Base-by-base conservation (phyloP, 2,888 invertebrate species). In the Branchipolynoe longqiensis region DNA sequence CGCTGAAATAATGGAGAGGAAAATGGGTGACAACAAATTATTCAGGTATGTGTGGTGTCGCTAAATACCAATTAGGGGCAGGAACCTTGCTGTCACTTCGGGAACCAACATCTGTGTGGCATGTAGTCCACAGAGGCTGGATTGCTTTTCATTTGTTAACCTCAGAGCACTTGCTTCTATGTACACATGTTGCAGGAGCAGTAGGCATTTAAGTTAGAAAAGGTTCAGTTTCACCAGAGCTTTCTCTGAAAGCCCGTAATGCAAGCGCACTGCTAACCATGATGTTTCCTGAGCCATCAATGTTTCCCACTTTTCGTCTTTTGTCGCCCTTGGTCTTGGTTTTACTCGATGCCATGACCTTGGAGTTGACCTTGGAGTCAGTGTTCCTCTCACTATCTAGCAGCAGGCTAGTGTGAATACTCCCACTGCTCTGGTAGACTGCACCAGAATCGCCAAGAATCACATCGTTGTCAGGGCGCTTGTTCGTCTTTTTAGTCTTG, bases 371-470 rank as follows among this genome's bases (percentile, higher is more conserved):
- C 8, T 69, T 38, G 22, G 1, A 3, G 18, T 69, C 69, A 33
- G 38, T 14, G 4, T 62, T 41, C 48, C 28, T 6, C 31, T 25
- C 28, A 25, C 2, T 2, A 1, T 54, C 54, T 3, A 1, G 31
- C 8, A 8, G 6, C 25, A 78, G 78, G n/a, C 18, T 25, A 1
- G 78, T 1, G 4, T 78, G 28, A 25, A 54, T 1, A 28, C 54
- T 78, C n/a, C 69, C 38, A 69, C 69, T 69, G 38, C 62, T 62
- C 31, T 62, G 62, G 14, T 78, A 78, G 3, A 78, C 78, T 4
- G 48, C 31, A 6, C 78, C 78, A 48, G 78, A 78, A 48, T 78
- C 78, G 1, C 78, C 78, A 4, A 78, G 78, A 41, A 78, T 78
- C 78, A 78, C 78, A 48, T 78, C 78, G 48, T 78, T 78, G 48